Percentiles rank a stretch among this genome's conserved stretches.
These are phyloP conservation scores for Drosophila recens DNA, from an alignment of 2,888 invertebrate genomes.

Conservation along the genomic window DNA sequence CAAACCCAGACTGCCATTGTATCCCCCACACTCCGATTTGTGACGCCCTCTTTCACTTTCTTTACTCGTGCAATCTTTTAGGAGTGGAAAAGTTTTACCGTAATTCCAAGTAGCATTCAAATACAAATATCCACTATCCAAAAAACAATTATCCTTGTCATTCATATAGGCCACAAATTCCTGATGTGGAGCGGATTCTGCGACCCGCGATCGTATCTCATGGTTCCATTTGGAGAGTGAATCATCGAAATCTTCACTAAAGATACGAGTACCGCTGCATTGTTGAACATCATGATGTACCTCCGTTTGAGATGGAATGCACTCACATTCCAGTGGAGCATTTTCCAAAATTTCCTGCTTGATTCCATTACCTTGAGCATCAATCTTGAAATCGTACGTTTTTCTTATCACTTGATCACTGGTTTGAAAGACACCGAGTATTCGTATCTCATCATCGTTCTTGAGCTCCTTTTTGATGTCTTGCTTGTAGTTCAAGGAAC, in stretches of 20 bases:
- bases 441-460: constrained; percentile 2
- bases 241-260: constrained; percentile 24
- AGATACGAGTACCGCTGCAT: constrained; percentile 10
- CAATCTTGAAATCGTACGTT: constrained; percentile 15
- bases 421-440: constrained; percentile 18
- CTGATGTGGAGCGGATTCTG: no score
- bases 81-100: accelerated
- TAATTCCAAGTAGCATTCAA: constrained; percentile 9
- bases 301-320: not conserved
- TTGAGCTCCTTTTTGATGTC: constrained; percentile 2
- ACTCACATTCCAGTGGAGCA: not conserved
- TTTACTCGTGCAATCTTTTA: constrained; percentile 2
- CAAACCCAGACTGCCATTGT: accelerated
- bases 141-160: not conserved
- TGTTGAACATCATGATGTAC: not conserved
- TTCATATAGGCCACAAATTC: constrained; percentile 32
- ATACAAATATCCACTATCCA: constrained; percentile 9
- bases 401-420: not conserved
- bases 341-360: not conserved
- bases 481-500: not conserved
- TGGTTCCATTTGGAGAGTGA: not conserved
- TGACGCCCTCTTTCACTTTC: no score
- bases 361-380: not conserved
- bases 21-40: constrained; percentile 14
- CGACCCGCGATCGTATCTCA: constrained; percentile 5